Conservation (phyloP, 2,888 invertebrate genomes). For the Drosophila longiperda region DNA sequence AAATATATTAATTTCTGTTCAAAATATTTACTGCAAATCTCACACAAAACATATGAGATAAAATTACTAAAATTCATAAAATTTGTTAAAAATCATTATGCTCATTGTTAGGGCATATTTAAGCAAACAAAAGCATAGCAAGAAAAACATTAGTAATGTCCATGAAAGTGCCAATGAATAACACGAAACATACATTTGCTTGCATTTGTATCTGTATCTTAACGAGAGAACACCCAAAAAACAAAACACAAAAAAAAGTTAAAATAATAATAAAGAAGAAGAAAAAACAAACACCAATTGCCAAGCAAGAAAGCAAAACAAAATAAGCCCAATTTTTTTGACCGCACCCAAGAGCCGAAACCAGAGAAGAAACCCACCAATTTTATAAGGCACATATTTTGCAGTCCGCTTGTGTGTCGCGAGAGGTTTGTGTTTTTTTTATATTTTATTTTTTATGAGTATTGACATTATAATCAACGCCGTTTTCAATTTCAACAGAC, state of each 20-base stretch:
- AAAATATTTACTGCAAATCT: neutral
- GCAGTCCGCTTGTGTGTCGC: conserved; percentile 8
- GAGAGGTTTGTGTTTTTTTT: conserved; percentile 28
- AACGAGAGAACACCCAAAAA: conserved; percentile 39
- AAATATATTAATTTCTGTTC: neutral
- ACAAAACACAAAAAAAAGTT: conserved; percentile 20
- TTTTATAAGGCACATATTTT: conserved; percentile 39
- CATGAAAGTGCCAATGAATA: conserved; percentile 75
- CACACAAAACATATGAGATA: neutral
- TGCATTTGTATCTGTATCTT: conserved; percentile 57
- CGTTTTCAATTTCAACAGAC: conserved; percentile 77
- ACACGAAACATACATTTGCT: conserved; percentile 75
- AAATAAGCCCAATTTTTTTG: conserved; percentile 66
- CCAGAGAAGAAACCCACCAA: conserved; percentile 14
- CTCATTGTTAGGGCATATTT: conserved; percentile 33
- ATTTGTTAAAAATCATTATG: neutral
- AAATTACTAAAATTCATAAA: neutral
- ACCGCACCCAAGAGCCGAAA: conserved; percentile 66
- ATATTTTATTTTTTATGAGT: conserved; percentile 68
- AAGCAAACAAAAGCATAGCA: conserved; percentile 19
- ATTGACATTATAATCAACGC: conserved; percentile 82
- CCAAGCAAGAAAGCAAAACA: conserved; percentile 43
- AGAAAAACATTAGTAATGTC: conserved; percentile 68
- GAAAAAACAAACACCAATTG: conserved; percentile 17
- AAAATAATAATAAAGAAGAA: conserved; percentile 14